These are phyloP conservation scores for Catocala nupta DNA, from an alignment of 2,888 invertebrate genomes.

Conservation along the genomic window DNA sequence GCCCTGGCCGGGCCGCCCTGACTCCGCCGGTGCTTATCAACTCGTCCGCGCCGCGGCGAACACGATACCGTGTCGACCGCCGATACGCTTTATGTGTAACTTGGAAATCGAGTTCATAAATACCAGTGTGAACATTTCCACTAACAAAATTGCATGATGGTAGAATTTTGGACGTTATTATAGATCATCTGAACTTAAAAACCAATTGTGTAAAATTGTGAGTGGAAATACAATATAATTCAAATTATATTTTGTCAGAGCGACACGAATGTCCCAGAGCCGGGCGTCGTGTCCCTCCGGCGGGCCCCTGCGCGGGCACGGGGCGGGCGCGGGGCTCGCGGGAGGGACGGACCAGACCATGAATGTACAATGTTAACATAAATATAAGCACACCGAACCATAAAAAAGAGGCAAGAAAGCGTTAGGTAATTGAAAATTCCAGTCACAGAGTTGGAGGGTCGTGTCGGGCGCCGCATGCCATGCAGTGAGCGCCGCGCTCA, in stretches of 20 bases:
- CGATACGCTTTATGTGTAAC: too few species aligned
- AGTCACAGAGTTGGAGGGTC: slow-evolving; percentile 73
- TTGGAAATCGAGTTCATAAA: slow-evolving; percentile 30
- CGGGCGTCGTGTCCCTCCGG: slow-evolving; percentile 32
- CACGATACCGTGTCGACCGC: too few species aligned
- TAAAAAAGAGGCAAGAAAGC: slow-evolving; percentile 82
- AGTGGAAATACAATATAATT: slow-evolving; percentile 16
- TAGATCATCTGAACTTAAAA: neutral
- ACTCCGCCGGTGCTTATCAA: slow-evolving; percentile 22
- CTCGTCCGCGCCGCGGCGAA: neutral
- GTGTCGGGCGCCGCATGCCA: slow-evolving; percentile 59
- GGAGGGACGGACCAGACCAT: slow-evolving; percentile 33
- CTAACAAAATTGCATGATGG: slow-evolving; percentile 18
- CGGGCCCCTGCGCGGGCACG: slow-evolving; percentile 12
- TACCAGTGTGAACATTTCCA: slow-evolving; percentile 25
- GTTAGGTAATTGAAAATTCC: slow-evolving; percentile 82
- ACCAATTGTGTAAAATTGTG: slow-evolving; percentile 23
- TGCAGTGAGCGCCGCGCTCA: slow-evolving; percentile 64
- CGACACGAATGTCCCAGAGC: slow-evolving; percentile 53
- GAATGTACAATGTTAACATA: slow-evolving; percentile 64
- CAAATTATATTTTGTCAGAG: slow-evolving; percentile 46
- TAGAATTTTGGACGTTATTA: neutral
- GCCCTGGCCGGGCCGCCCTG: slow-evolving; percentile 10
- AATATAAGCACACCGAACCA: slow-evolving; percentile 85
- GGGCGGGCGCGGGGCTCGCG: slow-evolving; percentile 3